Conservation (phyloP, 2,888 invertebrate genomes). For the Xestia c-nigrum region DNA sequence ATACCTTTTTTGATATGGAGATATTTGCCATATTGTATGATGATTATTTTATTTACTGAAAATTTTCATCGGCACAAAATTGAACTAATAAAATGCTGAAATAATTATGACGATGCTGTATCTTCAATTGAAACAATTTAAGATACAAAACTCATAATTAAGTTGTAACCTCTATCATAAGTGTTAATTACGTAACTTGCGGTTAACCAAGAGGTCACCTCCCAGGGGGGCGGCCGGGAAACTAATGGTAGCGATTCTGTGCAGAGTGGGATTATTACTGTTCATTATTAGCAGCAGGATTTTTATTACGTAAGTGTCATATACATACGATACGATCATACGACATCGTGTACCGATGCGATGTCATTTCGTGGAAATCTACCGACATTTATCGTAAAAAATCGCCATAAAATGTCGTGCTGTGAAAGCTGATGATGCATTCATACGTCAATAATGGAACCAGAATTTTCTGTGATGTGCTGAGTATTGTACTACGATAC, state of each 20-base stretch:
- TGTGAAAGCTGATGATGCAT: not conserved
- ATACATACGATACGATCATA: no score
- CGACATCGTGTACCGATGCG: not conserved
- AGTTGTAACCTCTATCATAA: slow-evolving; percentile 3
- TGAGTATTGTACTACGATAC: not conserved
- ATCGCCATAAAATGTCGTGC: no score
- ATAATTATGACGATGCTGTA: no score
- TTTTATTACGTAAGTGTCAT: not conserved
- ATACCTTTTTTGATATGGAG: no score
- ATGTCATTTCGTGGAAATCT: not conserved
- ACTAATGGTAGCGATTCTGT: slow-evolving; percentile 9
- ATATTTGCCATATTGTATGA: no score
- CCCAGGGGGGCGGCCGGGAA: slow-evolving; percentile 13
- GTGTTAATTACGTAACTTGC: slow-evolving; percentile 21
- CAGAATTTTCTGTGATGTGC: not conserved
- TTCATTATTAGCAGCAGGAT: not conserved
- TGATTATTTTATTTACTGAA: no score
- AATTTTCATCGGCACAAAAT: no score
- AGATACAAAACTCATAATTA: not conserved
- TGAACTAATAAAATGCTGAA: no score
- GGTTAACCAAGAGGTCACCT: slow-evolving; percentile 4
- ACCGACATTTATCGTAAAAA: not conserved
- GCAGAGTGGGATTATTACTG: slow-evolving; percentile 19
- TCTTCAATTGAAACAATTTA: not conserved
- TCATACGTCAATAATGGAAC: not conserved